Evolutionary conservation across 1,140 invertebrate species (phyloP), one percentile per base, ranked within the genome.

Genomic region (Cydia strobilella): DNA sequence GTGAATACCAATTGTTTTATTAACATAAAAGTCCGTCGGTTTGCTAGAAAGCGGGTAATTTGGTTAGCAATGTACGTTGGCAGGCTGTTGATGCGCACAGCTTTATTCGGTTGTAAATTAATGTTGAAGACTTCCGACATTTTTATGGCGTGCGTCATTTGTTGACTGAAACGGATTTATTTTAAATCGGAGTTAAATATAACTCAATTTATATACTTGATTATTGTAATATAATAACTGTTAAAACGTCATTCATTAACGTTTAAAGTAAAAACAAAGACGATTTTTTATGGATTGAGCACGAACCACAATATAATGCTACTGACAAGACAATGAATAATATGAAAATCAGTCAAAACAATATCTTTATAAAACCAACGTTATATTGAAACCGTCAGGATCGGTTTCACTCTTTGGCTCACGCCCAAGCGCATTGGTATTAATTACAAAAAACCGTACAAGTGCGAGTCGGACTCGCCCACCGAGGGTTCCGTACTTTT

Each of bases 31-130:
- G 82, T 85, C 89, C 87, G 84, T 85, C 88, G 90, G 90, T 90
- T 90, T 86, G 82, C 81, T 90, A 89, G 90, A 92, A 92, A 92
- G 89, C 89, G 89, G 90, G 88, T 89, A 90, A 92, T 92, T 92
- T 92, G 88, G 89, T 87, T 90, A 89, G 87, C 84, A 83, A 75
- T 79, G 80, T 84, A 83, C 65, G 65, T 35, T 35, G 65, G 27
- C 31, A 18, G 72, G 39, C 42, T 73, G 72, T 48, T 73, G 72
- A 73, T 73, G 48, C 31, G n/a, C 72, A 73, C 48, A 54, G 42
- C 42, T 73, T 54, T 48, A 73, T 54, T 54, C 45, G 72, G 23
- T 48, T 54, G 72, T 69, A 69, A 69, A 69, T 69, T 69, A 35
- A 69, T 69, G 65, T 69, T 69, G 65, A 69, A 69, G 65, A 69